A percentile compares a stretch with the other conserved stretches of the same genome.
Conservation (phyloP, 2,797 vertebrate genomes). For the Macropus fuliginosus region DNA sequence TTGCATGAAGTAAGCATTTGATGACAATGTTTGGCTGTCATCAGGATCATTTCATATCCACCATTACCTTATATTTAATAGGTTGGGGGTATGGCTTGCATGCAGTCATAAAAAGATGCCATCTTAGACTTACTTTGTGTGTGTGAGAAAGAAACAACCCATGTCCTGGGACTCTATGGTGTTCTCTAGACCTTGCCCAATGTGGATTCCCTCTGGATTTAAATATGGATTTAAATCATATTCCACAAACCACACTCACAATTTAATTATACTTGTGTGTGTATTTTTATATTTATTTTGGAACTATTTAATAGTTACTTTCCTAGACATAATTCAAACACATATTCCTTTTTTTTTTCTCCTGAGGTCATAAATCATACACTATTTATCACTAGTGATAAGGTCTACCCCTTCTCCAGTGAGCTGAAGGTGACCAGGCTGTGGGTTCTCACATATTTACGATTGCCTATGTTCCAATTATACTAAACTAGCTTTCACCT, state of each 20-base stretch:
- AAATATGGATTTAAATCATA: not conserved
- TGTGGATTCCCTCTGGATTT: not conserved
- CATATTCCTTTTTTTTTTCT: not conserved
- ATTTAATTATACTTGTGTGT: not conserved
- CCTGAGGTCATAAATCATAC: not conserved
- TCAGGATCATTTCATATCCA: not conserved
- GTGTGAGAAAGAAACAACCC: not conserved
- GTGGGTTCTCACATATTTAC: not conserved
- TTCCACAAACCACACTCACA: not conserved
- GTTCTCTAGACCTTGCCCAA: not conserved
- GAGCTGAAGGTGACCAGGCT: not conserved
- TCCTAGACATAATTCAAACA: not conserved
- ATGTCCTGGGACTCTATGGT: too few relatives aligned
- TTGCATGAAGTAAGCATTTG: not conserved
- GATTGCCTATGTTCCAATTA: not conserved
- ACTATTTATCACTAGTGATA: not conserved
- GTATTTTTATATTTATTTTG: not conserved
- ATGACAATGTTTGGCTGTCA: not conserved
- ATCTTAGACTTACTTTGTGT: not conserved
- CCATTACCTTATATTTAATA: not conserved
- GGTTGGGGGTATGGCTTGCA: not conserved
- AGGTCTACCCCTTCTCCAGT: not conserved
- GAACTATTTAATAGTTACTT: not conserved
- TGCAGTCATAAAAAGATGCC: not conserved
- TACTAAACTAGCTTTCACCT: not conserved